These are phyloP conservation scores for Zaprionus capensis DNA, from an alignment of 1,140 invertebrate genomes.

Conservation along the genomic window DNA sequence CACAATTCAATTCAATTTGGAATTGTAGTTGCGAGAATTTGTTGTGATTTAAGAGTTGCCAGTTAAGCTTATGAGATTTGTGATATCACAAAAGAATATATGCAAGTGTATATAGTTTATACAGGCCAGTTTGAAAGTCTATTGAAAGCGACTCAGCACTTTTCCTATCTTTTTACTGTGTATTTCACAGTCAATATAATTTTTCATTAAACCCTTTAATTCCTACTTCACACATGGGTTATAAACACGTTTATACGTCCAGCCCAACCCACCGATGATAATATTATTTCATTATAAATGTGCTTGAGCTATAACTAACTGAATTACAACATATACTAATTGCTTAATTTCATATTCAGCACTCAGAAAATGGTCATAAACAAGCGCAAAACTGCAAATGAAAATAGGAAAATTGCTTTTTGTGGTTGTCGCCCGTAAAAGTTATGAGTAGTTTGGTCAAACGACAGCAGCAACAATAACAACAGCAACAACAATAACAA, in stretches of 20 bases:
- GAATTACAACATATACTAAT: slow-evolving; percentile 15
- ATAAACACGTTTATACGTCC: no score
- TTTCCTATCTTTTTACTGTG: no score
- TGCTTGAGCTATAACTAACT: not conserved
- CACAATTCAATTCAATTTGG: not conserved
- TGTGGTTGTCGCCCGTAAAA: slow-evolving; percentile 14
- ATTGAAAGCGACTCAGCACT: no score
- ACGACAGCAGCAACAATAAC: slow-evolving; percentile 1
- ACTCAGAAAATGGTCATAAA: slow-evolving; percentile 9
- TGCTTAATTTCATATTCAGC: slow-evolving; percentile 1
- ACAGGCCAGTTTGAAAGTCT: no score
- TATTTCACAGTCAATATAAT: no score
- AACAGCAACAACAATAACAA: not conserved
- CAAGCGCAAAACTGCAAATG: slow-evolving; percentile 9
- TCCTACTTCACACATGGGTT: no score
- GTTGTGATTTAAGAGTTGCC: not conserved
- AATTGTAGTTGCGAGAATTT: not conserved
- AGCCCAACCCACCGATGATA: not conserved
- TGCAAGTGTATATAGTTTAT: not conserved
- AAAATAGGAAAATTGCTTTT: slow-evolving; percentile 25
- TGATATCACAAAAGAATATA: not conserved
- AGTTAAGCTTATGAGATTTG: not conserved
- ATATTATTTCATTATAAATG: slow-evolving; percentile 1
- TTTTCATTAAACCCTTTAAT: no score
- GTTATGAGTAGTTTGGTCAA: slow-evolving; percentile 4